These are phyloP conservation scores for Conops quadrifasciatus DNA, from an alignment of 2,888 invertebrate genomes.

Conservation along the genomic window DNA sequence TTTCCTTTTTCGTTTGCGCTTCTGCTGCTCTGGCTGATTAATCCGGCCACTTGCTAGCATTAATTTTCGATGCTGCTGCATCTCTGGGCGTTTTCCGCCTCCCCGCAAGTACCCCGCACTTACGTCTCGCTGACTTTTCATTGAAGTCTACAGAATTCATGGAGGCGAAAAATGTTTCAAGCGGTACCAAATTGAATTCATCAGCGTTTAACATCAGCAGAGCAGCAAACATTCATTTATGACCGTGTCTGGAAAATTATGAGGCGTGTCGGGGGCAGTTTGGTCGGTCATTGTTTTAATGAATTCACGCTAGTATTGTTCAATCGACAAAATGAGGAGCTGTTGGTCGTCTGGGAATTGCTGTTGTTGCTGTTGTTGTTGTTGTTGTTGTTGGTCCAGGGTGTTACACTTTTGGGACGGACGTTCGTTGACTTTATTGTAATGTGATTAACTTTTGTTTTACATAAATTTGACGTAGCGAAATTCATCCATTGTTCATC, in stretches of 20 bases:
- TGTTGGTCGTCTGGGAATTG: no score
- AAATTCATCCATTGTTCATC: no score
- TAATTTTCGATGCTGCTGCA: neutral
- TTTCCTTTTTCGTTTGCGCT: neutral
- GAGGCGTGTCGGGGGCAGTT: neutral
- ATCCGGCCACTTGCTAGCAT: neutral
- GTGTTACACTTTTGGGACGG: no score
- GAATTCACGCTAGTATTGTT: neutral
- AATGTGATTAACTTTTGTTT: no score
- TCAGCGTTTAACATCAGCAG: no score
- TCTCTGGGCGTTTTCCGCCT: neutral
- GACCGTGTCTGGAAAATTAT: neutral
- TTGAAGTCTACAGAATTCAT: neutral
- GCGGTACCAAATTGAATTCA: neutral
- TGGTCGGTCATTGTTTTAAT: neutral
- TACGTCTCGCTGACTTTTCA: neutral
- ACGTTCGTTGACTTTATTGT: no score
- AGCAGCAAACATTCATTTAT: neutral
- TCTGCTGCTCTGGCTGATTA: neutral
- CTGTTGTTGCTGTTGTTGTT: no score
- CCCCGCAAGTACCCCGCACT: neutral
- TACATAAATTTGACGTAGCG: no score
- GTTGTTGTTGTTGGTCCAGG: no score
- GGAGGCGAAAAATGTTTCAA: conserved; percentile 14
- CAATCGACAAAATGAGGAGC: no score